These are phyloP conservation scores for Mus caroli DNA, from an alignment of 2,797 vertebrate genomes.

Conservation along the genomic window DNA sequence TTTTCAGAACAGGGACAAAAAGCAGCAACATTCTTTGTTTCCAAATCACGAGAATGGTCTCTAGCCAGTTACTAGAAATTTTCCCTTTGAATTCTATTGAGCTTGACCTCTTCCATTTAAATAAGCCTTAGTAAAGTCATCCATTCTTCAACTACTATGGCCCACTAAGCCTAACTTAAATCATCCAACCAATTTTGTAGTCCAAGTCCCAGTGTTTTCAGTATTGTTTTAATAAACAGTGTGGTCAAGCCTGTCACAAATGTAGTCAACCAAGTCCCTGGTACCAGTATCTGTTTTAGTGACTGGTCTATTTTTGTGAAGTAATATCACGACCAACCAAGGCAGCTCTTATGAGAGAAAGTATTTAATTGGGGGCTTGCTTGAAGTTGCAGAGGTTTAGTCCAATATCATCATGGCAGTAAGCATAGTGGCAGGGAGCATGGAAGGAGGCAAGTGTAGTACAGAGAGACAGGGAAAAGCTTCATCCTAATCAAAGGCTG, in stretches of 20 bases:
- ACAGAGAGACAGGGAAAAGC: too few species aligned
- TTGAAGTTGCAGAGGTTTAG: too few species aligned
- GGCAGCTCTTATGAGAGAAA: not conserved
- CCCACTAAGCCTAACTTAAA: not conserved
- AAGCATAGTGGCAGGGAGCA: too few species aligned
- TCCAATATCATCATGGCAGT: too few species aligned
- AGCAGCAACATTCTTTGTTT: not conserved
- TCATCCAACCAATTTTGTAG: not conserved
- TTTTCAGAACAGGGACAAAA: not conserved
- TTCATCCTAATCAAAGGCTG: too few species aligned
- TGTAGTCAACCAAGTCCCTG: not conserved
- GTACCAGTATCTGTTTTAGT: not conserved
- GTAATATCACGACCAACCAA: not conserved
- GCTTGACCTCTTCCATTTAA: not conserved
- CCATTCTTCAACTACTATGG: not conserved
- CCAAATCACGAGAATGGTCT: not conserved
- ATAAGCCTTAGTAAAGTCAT: not conserved
- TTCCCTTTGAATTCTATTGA: not conserved
- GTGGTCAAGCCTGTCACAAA: not conserved
- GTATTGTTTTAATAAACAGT: not conserved
- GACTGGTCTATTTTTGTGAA: not conserved
- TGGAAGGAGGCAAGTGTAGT: too few species aligned
- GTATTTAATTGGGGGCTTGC: too few species aligned
- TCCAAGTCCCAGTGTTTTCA: not conserved
- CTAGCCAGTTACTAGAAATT: not conserved